Percentiles rank a stretch among this genome's conserved stretches.
Conservation (phyloP, 2,888 invertebrate genomes). For the Muschampia plurimacula region DNA sequence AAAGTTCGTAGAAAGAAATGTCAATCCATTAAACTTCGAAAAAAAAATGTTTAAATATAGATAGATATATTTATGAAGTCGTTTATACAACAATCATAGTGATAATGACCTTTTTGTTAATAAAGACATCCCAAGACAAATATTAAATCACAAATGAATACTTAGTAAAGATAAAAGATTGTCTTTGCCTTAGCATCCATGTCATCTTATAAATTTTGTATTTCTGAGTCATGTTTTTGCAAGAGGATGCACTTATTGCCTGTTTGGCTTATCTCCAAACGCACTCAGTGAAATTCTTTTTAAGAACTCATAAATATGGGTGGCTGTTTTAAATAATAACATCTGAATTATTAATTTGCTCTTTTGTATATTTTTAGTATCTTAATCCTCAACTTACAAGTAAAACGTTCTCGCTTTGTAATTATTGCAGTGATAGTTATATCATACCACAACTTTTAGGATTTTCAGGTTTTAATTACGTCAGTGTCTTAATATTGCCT, state of each 20-base stretch:
- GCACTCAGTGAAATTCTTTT: slow-evolving; percentile 23
- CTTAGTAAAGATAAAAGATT: not conserved
- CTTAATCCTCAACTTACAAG: not conserved
- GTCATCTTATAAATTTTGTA: slow-evolving; percentile 23
- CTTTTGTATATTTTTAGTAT: slow-evolving; percentile 6
- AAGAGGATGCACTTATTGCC: slow-evolving; percentile 32
- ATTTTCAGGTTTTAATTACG: too few relatives aligned
- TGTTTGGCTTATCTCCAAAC: slow-evolving; percentile 28
- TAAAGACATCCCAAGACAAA: not conserved
- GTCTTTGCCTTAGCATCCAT: not conserved
- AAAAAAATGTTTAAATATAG: too few relatives aligned
- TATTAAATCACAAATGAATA: not conserved
- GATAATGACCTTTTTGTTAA: too few relatives aligned
- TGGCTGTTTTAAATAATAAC: slow-evolving; percentile 16
- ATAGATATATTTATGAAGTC: too few relatives aligned
- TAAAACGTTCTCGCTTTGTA: not conserved
- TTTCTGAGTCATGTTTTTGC: slow-evolving; percentile 28
- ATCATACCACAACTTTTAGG: not conserved
- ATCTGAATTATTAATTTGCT: slow-evolving; percentile 23
- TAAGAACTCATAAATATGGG: slow-evolving; percentile 19
- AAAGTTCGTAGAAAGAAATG: too few relatives aligned
- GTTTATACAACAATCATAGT: too few relatives aligned
- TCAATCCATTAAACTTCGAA: too few relatives aligned
- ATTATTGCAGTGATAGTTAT: not conserved
- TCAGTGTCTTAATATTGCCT: too few relatives aligned